A percentile compares a stretch with the other conserved stretches of the same genome.
phyloP scores from a whole-genome alignment of 2,888 invertebrate species.

The Omphaloscelis lunosa region DNA sequence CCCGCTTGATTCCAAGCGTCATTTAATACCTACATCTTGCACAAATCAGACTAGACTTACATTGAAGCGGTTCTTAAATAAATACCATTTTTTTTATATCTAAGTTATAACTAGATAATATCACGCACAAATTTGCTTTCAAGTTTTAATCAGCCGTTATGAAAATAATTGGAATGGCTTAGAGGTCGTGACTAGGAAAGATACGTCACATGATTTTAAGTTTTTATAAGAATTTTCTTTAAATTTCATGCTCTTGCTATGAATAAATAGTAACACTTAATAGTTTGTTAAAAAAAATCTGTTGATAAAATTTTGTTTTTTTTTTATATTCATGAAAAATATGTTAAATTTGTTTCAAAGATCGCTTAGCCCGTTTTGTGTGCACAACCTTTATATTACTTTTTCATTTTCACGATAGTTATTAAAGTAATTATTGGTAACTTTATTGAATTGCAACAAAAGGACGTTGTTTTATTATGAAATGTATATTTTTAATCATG shows the following conservation, averaged over 20 bases:
- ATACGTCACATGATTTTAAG: conserved; percentile 60
- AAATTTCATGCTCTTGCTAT: neutral
- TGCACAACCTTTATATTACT: conserved; percentile 30
- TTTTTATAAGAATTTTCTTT: neutral
- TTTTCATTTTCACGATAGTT: conserved; percentile 2
- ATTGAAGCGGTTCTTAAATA: conserved; percentile 79
- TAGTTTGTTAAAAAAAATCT: neutral
- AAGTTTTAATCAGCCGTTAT: conserved; percentile 62
- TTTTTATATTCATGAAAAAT: neutral
- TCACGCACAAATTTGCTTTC: conserved; percentile 82
- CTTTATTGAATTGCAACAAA: neutral
- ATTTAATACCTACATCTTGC: conserved; percentile 68
- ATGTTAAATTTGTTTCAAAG: neutral
- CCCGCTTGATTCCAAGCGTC: conserved; percentile 42
- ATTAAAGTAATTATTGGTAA: neutral
- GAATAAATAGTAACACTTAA: neutral
- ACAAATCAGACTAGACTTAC: conserved; percentile 83
- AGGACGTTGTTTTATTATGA: neutral
- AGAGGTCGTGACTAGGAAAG: conserved; percentile 60
- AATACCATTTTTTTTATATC: conserved; percentile 72
- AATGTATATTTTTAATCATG: conserved; percentile 43
- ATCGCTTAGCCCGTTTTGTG: conserved; percentile 7
- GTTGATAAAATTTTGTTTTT: neutral
- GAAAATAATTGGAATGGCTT: conserved; percentile 68
- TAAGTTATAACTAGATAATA: conserved; percentile 82